A percentile compares a stretch with the other conserved stretches of the same genome.
Conservation (phyloP, 2,113 vertebrate species). For the Pipra filicauda region DNA sequence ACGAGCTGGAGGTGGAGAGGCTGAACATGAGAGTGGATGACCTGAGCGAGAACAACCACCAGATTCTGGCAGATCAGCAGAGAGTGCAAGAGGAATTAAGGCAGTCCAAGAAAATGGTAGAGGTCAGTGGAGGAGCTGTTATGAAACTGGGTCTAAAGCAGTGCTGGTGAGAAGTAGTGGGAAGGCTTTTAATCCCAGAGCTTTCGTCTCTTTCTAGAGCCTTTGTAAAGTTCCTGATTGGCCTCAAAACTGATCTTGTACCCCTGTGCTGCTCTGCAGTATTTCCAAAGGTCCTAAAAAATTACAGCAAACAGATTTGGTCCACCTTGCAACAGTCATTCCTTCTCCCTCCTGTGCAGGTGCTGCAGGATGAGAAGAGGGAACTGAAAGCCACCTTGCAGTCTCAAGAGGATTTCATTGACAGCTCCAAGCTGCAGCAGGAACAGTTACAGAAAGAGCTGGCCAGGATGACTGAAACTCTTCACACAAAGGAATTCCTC, state of each 20-base stretch:
- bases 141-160: background rate
- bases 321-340: background rate
- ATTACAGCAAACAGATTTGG: background rate
- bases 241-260: background rate
- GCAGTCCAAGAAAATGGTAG: conserved; percentile 75
- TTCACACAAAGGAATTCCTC: conserved; percentile 76
- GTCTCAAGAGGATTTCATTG: conserved; percentile 78
- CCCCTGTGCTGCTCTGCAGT: background rate
- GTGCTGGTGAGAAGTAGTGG: background rate
- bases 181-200: background rate
- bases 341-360: conserved; percentile 51
- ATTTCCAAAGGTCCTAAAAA: background rate
- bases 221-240: background rate
- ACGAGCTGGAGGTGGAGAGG: conserved; percentile 84
- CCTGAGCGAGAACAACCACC: conserved; percentile 64
- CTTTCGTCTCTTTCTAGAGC: background rate
- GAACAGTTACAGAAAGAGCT: conserved; percentile 79
- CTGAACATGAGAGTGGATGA: conserved; percentile 75
- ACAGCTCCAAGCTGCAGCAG: conserved; percentile 69
- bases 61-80: conserved; percentile 65
- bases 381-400: conserved; percentile 77
- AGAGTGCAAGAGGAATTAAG: conserved; percentile 76
- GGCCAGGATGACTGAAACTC: conserved; percentile 63
- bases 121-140: conserved; percentile 69
- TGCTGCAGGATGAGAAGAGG: conserved; percentile 79